Evolutionary conservation across 2,888 invertebrate genomes (phyloP).

Genomic region (Rhodophaea formosa): DNA sequence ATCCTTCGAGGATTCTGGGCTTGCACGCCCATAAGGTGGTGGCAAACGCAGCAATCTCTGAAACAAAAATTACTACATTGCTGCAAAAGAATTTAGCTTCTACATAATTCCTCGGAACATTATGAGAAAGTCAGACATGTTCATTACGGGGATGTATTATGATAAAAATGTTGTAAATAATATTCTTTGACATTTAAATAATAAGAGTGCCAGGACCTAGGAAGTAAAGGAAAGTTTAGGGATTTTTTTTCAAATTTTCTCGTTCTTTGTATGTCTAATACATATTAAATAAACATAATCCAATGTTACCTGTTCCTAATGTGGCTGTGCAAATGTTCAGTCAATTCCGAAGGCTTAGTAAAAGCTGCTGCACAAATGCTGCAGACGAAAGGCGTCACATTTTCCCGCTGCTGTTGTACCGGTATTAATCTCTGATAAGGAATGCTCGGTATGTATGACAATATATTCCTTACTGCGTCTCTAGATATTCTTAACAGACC

Average conservation of each 20-base stretch:
- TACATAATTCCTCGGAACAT: too few species aligned
- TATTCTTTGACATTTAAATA: too few species aligned
- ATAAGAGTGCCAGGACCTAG: too few species aligned
- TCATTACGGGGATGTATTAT: too few species aligned
- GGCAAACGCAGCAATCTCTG: constrained; percentile 66
- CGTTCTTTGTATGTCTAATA: too few species aligned
- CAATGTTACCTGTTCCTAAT: constrained; percentile 36
- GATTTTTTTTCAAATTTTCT: too few species aligned
- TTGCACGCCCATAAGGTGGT: constrained; percentile 46
- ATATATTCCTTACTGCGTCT: constrained; percentile 50
- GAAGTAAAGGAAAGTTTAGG: too few species aligned
- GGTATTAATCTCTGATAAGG: constrained; percentile 47
- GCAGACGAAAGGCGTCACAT: constrained; percentile 46
- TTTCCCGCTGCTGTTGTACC: constrained; percentile 29
- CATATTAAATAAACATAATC: background rate
- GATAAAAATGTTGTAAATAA: too few species aligned
- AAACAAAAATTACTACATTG: constrained; percentile 9
- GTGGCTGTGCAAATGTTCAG: constrained; percentile 57
- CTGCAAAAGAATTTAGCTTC: too few species aligned
- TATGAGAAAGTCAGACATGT: too few species aligned
- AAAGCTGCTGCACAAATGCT: constrained; percentile 64
- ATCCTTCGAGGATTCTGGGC: constrained; percentile 29
- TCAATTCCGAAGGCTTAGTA: constrained; percentile 49
- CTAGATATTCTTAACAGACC: constrained; percentile 55
- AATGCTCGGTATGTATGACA: constrained; percentile 54